These are phyloP conservation scores for Lasioglossum zephyrum DNA, from an alignment of 2,888 invertebrate genomes.

Conservation along the genomic window DNA sequence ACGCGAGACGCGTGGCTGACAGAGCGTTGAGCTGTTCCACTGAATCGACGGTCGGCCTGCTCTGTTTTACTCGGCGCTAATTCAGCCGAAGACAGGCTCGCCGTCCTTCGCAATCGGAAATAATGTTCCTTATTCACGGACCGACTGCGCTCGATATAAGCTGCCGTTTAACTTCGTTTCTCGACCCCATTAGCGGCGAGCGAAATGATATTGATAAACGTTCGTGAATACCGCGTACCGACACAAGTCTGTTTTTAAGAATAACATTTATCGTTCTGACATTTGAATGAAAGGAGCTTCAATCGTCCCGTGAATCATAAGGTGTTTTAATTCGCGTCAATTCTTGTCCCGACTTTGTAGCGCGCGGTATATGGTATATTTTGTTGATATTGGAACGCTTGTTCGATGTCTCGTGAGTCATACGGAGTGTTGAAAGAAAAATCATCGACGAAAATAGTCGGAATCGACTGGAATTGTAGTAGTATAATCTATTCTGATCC, in stretches of 20 bases:
- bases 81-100: neutral
- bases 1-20: constrained; percentile 54
- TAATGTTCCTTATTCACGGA: neutral
- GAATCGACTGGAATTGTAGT: too few relatives aligned
- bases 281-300: neutral
- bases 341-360: neutral
- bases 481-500: too few relatives aligned
- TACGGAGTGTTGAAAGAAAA: neutral
- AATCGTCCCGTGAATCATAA: neutral
- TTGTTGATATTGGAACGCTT: neutral
- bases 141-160: neutral
- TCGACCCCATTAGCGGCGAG: neutral
- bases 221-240: neutral
- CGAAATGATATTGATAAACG: constrained; percentile 7
- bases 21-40: constrained; percentile 50
- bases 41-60: constrained; percentile 27
- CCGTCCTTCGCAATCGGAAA: constrained; percentile 10
- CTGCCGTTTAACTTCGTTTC: constrained; percentile 3
- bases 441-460: neutral
- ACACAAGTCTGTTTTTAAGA: neutral
- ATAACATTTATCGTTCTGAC: neutral
- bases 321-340: neutral
- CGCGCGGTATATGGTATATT: neutral
- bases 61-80: constrained; percentile 23
- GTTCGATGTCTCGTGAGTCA: neutral